Evolutionary conservation across 1,140 invertebrate genomes (phyloP).

Genomic region (Pogonomyrmex californicus): DNA sequence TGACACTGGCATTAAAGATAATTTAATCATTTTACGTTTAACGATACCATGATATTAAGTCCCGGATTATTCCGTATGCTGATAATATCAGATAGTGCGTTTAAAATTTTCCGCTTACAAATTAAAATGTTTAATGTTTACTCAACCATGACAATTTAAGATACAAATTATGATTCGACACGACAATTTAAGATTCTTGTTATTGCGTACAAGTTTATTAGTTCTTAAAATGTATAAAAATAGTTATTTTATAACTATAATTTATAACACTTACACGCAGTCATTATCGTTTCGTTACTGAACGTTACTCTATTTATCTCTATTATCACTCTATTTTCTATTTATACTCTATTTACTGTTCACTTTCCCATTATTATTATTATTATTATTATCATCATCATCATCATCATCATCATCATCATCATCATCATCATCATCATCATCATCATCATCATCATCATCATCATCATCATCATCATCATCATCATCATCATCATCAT

Average conservation of each 20-base stretch:
- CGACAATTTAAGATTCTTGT: neutral
- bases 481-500: too few species aligned
- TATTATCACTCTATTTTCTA: neutral
- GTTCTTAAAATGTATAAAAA: neutral
- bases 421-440: too few species aligned
- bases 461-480: too few species aligned
- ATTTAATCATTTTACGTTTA: neutral
- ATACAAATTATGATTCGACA: too few species aligned
- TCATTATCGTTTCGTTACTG: neutral
- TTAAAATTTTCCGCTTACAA: slow-evolving; percentile 26
- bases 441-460: too few species aligned
- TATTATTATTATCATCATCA: too few species aligned
- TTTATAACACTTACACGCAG: neutral
- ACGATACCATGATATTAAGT: neutral
- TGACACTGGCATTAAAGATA: neutral
- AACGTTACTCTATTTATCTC: too few species aligned
- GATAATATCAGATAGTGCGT: slow-evolving; percentile 26
- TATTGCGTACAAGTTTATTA: slow-evolving; percentile 9
- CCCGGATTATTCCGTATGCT: neutral
- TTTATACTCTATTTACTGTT: too few species aligned
- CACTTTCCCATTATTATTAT: too few species aligned
- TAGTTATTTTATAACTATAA: neutral
- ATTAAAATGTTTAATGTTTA: neutral
- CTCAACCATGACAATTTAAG: neutral
- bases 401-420: too few species aligned